Conservation (phyloP, 2,888 invertebrate species). For the Andrena haemorrhoa region DNA sequence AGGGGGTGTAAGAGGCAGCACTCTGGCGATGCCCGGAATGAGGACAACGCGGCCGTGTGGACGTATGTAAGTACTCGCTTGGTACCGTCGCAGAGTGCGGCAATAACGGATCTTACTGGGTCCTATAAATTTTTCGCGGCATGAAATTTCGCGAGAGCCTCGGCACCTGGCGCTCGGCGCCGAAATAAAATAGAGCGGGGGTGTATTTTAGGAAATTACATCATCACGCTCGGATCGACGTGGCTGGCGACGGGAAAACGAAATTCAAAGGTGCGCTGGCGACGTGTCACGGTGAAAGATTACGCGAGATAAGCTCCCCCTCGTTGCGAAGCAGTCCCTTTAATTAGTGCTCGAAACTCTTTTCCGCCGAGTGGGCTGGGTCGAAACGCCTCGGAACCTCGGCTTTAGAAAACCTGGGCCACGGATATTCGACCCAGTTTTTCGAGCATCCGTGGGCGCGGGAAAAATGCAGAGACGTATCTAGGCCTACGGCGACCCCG, state of each 20-base stretch:
- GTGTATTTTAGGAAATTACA: neutral
- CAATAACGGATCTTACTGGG: neutral
- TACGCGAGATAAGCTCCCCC: conserved; percentile 36
- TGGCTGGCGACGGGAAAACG: neutral
- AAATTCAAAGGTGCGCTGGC: conserved; percentile 5
- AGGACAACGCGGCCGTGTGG: conserved; percentile 5
- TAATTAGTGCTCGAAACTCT: conserved; percentile 61
- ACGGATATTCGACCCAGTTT: conserved; percentile 68
- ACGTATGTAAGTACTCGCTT: neutral
- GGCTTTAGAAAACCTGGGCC: conserved; percentile 63
- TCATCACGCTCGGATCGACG: neutral
- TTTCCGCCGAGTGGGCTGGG: conserved; percentile 41
- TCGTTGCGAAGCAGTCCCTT: conserved; percentile 38
- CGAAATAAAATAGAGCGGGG: neutral
- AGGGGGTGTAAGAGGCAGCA: neutral
- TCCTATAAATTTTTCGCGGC: conserved; percentile 24
- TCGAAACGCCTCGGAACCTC: conserved; percentile 44
- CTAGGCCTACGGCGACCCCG: conserved; percentile 40
- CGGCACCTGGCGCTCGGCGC: neutral
- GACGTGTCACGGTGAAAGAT: conserved; percentile 31
- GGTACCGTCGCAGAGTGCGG: neutral
- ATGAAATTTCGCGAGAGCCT: neutral
- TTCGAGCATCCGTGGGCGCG: conserved; percentile 52
- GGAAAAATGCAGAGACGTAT: conserved; percentile 37
- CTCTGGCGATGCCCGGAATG: conserved; percentile 1